A percentile compares a stretch with the other conserved stretches of the same genome.
These are phyloP conservation scores for Chloropsis hardwickii DNA, from an alignment of 2,113 vertebrate genomes.

Conservation along the genomic window DNA sequence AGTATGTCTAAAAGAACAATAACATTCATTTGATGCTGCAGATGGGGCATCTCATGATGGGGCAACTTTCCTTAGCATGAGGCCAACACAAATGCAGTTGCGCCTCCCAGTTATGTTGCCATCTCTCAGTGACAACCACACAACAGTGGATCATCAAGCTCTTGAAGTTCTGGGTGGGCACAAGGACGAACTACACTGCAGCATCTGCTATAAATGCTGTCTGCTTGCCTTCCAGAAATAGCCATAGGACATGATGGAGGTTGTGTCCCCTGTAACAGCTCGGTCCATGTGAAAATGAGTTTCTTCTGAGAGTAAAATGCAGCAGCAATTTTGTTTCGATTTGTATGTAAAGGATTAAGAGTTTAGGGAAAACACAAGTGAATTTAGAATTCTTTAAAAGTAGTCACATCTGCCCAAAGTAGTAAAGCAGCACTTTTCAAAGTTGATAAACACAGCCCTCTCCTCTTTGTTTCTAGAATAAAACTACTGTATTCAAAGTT, in stretches of 20 bases:
- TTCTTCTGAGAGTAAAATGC: neutral
- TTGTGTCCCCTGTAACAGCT: neutral
- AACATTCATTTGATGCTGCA: neutral
- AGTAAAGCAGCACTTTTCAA: neutral
- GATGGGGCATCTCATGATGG: neutral
- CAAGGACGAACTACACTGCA: neutral
- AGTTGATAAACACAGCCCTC: neutral
- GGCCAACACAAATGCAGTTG: neutral
- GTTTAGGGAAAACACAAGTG: neutral
- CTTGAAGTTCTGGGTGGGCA: neutral
- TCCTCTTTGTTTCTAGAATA: neutral
- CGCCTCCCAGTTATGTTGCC: accelerated
- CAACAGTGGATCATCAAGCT: neutral
- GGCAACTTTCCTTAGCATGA: neutral
- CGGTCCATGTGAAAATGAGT: neutral
- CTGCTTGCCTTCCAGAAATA: neutral
- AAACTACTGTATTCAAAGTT: neutral
- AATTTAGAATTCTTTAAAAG: neutral
- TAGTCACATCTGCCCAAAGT: neutral
- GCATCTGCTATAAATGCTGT: neutral
- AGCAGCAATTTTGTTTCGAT: neutral
- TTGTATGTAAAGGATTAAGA: neutral
- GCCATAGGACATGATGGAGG: neutral
- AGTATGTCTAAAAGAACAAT: neutral
- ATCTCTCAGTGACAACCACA: neutral